Evolutionary conservation across 2,113 vertebrate genomes (phyloP).

Genomic region (Cricetomys ansorgei): DNA sequence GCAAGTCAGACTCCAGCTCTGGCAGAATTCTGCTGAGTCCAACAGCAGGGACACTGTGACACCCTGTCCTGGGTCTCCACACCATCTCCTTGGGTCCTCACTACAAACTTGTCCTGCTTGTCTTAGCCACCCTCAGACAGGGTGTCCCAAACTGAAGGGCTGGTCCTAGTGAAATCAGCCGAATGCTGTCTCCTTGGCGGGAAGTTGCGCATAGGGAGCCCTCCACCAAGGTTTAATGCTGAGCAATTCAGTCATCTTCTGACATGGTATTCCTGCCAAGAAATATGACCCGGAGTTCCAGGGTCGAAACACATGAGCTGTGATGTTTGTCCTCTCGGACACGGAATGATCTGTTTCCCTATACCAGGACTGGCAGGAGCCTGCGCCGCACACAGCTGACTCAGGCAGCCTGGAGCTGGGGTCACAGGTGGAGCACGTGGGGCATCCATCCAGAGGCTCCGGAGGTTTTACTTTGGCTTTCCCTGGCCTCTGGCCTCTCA

Average conservation of each 20-base stretch:
- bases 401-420: neutral
- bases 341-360: neutral
- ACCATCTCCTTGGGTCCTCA: fast-evolving
- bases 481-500: neutral
- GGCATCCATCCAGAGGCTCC: fast-evolving
- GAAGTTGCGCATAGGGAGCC: fast-evolving
- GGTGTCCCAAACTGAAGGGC: too few relatives aligned
- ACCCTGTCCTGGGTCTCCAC: fast-evolving
- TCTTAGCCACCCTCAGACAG: neutral
- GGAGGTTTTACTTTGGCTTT: neutral
- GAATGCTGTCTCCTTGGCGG: neutral
- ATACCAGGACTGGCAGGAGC: neutral
- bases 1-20: neutral
- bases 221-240: neutral
- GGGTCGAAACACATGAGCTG: neutral
- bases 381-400: too few relatives aligned
- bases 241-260: neutral
- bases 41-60: fast-evolving
- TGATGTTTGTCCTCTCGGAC: fast-evolving
- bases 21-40: fast-evolving
- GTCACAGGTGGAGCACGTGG: fast-evolving
- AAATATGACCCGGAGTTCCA: neutral
- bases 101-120: neutral
- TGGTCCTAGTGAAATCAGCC: fast-evolving
- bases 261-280: neutral